phyloP scores from a whole-genome alignment of 2,888 invertebrate genomes.

The Scaptomyza cyrtandrae region DNA sequence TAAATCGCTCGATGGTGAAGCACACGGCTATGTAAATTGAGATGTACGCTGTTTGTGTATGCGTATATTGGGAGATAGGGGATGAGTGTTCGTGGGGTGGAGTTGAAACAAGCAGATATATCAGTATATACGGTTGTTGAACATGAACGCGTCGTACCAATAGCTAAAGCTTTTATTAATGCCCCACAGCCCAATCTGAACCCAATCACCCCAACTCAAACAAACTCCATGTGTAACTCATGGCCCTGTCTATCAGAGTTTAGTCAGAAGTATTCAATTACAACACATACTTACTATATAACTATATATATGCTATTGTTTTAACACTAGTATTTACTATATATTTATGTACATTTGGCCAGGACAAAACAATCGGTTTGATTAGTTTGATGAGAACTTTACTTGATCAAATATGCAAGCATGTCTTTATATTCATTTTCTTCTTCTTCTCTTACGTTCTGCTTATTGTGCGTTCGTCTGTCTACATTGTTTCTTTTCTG shows the following conservation, averaged over 20 bases:
- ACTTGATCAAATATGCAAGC: conserved; percentile 2
- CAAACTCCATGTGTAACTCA: conserved; percentile 1
- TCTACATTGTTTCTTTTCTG: not conserved
- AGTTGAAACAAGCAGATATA: conserved; percentile 47
- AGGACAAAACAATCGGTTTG: not conserved
- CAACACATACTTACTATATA: not conserved
- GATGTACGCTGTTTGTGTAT: conserved; percentile 85
- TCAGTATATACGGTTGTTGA: conserved; percentile 38
- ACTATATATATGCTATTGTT: not conserved
- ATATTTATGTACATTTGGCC: not conserved
- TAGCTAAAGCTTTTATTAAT: conserved; percentile 52
- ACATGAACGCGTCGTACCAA: conserved; percentile 43
- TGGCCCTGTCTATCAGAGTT: conserved; percentile 28
- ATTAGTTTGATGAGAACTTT: conserved; percentile 4
- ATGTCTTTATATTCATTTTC: not conserved
- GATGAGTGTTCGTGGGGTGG: conserved; percentile 6
- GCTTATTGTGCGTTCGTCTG: not conserved
- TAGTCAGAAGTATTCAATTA: conserved; percentile 18
- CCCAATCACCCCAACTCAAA: conserved; percentile 12
- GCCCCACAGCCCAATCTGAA: conserved; percentile 2
- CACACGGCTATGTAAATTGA: conserved; percentile 91
- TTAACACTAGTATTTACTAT: no score
- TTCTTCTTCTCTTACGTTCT: not conserved
- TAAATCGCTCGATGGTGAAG: conserved; percentile 91
- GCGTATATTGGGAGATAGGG: not conserved